These are phyloP conservation scores for Atta texana DNA, from an alignment of 1,140 invertebrate species.

Conservation along the genomic window DNA sequence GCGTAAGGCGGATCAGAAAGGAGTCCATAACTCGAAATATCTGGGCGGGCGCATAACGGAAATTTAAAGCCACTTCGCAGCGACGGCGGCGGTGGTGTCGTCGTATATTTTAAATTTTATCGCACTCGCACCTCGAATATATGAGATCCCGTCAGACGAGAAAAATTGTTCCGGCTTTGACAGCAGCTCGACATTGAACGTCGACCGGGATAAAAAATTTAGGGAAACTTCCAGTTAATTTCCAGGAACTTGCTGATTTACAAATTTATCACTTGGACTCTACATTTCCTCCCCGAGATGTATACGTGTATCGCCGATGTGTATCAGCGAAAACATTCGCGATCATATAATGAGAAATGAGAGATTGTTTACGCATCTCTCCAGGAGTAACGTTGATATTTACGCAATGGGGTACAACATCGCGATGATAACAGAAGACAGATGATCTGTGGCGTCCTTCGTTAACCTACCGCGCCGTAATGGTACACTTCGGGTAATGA, in stretches of 20 bases:
- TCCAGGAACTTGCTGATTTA: constrained; percentile 45
- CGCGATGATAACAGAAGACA: constrained; percentile 69
- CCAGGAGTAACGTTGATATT: constrained; percentile 37
- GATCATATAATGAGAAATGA: not conserved
- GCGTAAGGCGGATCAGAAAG: constrained; percentile 73
- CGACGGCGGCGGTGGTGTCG: constrained; percentile 68
- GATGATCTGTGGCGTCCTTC: constrained; percentile 74
- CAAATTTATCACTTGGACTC: constrained; percentile 36
- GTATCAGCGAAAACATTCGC: not conserved
- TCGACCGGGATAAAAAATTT: constrained; percentile 55
- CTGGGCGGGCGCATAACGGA: constrained; percentile 76
- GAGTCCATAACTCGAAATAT: constrained; percentile 80
- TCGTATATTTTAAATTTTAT: constrained; percentile 81
- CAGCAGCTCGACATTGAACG: constrained; percentile 52
- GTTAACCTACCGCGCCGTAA: constrained; percentile 74
- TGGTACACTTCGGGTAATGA: constrained; percentile 75
- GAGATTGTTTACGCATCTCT: constrained; percentile 33
- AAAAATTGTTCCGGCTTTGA: constrained; percentile 74
- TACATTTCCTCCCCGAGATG: not conserved
- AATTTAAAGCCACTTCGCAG: constrained; percentile 80
- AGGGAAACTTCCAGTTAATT: constrained; percentile 52
- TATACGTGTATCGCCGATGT: not conserved
- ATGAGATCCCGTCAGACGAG: constrained; percentile 31
- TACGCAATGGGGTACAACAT: constrained; percentile 62
- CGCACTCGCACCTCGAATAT: constrained; percentile 66